A percentile compares a stretch with the other conserved stretches of the same genome.
phyloP scores from a whole-genome alignment of 2,797 vertebrate genomes.

The Pantherophis vulpinus region DNA sequence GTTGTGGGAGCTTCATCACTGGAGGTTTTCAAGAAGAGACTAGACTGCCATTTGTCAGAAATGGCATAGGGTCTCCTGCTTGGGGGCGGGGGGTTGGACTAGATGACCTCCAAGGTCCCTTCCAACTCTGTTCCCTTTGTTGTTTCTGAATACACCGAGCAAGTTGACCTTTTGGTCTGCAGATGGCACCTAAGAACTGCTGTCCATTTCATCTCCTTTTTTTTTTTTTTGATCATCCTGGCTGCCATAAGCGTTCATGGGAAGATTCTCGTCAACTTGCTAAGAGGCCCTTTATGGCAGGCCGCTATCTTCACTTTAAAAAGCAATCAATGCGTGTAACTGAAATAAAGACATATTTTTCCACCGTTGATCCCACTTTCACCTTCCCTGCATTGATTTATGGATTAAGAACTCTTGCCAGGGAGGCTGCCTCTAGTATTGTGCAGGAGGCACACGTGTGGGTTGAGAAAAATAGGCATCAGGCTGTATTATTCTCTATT shows the following conservation, averaged over 20 bases:
- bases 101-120: too few relatives aligned
- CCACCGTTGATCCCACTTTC: neutral
- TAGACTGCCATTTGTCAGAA: too few relatives aligned
- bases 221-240: neutral
- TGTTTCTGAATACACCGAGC: neutral
- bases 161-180: too few relatives aligned
- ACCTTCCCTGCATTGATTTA: neutral
- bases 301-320: neutral
- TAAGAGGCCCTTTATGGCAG: neutral
- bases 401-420: neutral
- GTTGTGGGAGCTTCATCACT: too few relatives aligned
- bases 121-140: neutral
- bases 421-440: neutral
- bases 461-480: neutral
- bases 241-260: neutral
- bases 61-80: too few relatives aligned
- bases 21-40: too few relatives aligned
- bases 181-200: neutral
- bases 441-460: neutral
- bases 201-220: neutral
- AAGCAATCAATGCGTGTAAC: neutral
- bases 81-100: too few relatives aligned
- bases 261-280: neutral
- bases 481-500: neutral
- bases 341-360: conserved; percentile 4